Evolutionary conservation across 2,888 invertebrate genomes (phyloP), one percentile per base, ranked within the genome.

Genomic region (Cantharis rufa): DNA sequence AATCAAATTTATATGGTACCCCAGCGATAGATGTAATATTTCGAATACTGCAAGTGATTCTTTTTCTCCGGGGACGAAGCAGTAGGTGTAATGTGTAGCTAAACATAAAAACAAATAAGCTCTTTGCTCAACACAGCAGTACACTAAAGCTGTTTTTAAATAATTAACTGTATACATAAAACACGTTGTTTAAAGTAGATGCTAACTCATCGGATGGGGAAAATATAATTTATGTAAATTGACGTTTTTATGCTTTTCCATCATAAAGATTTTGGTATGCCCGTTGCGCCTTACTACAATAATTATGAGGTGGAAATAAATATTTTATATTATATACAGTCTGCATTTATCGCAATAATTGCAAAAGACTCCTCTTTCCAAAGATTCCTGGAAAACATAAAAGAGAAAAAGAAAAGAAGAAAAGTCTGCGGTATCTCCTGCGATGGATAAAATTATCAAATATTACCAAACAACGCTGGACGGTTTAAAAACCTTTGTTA

Each of bases 31-130:
- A 24, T 7, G 24, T 66, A 66, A 66, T 21, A 24, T 66, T 66
- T 66, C 21, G 64, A 24, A 66, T 21, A 66, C 24, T 21, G 64
- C 16, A 24, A 66, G 64, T 66, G 64, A 66, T 24, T 66, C n/a
- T 66, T 75, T 72, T 69, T 75, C 79, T 64, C 79, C 11, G 21
- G 79, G 76, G 80, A 77, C 64, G 27, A 70, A 78, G 78, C 74
- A 80, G 76, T 79, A 75, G 81, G 81, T 79, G 81, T 81, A 76
- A 80, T 81, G 73, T 72, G 76, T 75, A 77, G 77, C 77, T 76
- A 76, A 77, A 79, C 77, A 72, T 77, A 73, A 79, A 78, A 77
- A 79, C 77, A 79, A 79, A 77, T 77, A 75, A 72, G 77, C 72
- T 69, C 74, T 77, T 64, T 62, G 21, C 77, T 75, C 61, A 70